Percentiles rank a stretch among this genome's conserved stretches.
Conservation (phyloP, 2,888 invertebrate species). For the Campoplex nolae region DNA sequence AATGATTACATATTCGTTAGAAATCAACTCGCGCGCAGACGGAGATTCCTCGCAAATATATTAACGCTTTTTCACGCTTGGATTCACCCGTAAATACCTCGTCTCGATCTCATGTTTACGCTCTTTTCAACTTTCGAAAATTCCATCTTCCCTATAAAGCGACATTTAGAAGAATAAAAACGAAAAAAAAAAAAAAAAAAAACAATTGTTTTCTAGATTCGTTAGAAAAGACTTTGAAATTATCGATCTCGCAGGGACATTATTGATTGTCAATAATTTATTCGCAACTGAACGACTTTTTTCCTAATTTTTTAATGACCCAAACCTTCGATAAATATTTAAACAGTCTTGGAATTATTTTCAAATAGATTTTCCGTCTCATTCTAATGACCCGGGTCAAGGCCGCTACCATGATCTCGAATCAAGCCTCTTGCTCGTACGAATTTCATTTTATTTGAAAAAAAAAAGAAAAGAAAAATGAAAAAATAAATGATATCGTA, state of each 20-base stretch:
- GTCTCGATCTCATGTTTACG: not conserved
- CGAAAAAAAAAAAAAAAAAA: no score
- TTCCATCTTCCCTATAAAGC: not conserved
- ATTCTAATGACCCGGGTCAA: not conserved
- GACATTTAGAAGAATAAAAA: not conserved
- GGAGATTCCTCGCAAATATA: constrained; percentile 6
- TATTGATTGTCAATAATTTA: no score
- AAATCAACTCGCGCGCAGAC: not conserved
- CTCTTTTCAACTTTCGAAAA: not conserved
- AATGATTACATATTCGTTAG: not conserved
- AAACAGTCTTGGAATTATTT: no score
- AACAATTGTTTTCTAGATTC: not conserved
- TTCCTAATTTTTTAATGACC: no score
- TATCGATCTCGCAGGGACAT: no score
- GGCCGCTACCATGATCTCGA: not conserved
- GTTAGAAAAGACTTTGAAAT: no score
- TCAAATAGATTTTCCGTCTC: not conserved
- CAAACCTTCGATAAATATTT: no score
- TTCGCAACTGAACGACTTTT: no score
- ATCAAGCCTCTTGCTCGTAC: not conserved
- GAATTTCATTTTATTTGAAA: not conserved
- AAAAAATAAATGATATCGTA: no score
- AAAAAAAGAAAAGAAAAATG: not conserved
- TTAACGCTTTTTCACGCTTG: constrained; percentile 42
- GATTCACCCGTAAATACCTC: constrained; percentile 23